Percentiles rank a stretch among this genome's conserved stretches.
Evolutionary conservation across 1,140 invertebrate species (phyloP).

Genomic region (Pararge aegeria): DNA sequence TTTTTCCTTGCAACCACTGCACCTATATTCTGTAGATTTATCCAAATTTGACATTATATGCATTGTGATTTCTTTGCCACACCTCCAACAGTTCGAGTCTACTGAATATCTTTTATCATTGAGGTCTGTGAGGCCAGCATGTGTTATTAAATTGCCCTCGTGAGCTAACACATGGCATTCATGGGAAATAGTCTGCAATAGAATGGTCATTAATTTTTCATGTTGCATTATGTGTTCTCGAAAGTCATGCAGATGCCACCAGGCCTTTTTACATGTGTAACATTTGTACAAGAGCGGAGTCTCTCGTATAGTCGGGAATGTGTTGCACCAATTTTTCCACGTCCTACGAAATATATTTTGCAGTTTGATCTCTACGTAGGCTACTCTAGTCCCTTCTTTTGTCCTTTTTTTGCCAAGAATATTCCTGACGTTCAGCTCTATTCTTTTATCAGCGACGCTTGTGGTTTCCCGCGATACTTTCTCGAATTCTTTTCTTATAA

Average conservation of each 20-base stretch:
- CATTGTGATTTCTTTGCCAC: background rate
- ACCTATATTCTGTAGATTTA: constrained; percentile 10
- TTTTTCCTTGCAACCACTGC: constrained; percentile 13
- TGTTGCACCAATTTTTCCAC: constrained; percentile 28
- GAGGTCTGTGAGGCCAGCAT: background rate
- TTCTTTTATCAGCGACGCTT: background rate
- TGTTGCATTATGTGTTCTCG: constrained; percentile 32
- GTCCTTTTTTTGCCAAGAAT: background rate
- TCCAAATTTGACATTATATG: background rate
- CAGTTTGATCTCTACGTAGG: constrained; percentile 9
- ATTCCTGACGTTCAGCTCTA: background rate
- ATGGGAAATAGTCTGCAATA: constrained; percentile 2
- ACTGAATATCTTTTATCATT: background rate
- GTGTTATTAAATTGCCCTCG: background rate
- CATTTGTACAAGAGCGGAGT: constrained; percentile 38
- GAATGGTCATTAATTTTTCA: background rate
- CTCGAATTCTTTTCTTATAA: background rate
- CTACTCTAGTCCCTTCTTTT: background rate
- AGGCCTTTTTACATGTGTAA: constrained; percentile 30
- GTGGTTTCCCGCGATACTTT: background rate
- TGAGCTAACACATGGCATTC: constrained; percentile 28
- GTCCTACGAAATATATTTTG: constrained; percentile 8
- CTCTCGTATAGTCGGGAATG: constrained; percentile 3
- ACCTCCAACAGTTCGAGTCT: constrained; percentile 14
- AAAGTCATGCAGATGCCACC: constrained; percentile 37